Percentiles rank a stretch among this genome's conserved stretches.
These are phyloP conservation scores for Acrocyrtus sp. DNA, from an alignment of 2,888 invertebrate species.

Conservation along the genomic window DNA sequence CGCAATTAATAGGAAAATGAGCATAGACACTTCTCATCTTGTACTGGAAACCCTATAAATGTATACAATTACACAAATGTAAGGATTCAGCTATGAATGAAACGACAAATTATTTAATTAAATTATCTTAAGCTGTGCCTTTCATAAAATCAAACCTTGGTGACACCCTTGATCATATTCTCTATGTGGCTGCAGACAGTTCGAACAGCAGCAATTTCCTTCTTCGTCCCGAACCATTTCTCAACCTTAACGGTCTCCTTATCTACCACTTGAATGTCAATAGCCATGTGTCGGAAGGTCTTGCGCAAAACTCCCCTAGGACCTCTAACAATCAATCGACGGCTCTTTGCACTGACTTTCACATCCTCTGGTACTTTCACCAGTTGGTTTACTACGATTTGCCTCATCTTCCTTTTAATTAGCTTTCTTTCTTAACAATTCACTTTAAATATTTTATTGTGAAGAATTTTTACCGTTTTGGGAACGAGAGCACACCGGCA, in stretches of 20 bases:
- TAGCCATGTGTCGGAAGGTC: constrained; percentile 94
- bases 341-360: constrained; percentile 87
- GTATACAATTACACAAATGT: constrained; percentile 1
- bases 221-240: constrained; percentile 99
- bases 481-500: too few species aligned
- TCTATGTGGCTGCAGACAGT: constrained; percentile 99
- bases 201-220: constrained; percentile 96
- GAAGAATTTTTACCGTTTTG: too few species aligned
- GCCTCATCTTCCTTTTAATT: constrained; percentile 88
- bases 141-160: constrained; percentile 69
- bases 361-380: constrained; percentile 94
- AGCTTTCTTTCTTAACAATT: too few species aligned
- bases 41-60: constrained; percentile 88
- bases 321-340: constrained; percentile 93
- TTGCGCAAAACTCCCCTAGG: constrained; percentile 93
- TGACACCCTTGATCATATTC: constrained; percentile 96
- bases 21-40: constrained; percentile 99
- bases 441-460: too few species aligned
- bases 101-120: not conserved
- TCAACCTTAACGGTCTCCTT: constrained; percentile 77
- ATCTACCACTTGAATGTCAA: constrained; percentile 77
- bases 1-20: constrained; percentile 99
- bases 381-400: constrained; percentile 90
- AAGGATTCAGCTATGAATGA: too few species aligned
- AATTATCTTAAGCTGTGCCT: not conserved